phyloP scores from a whole-genome alignment of 2,888 invertebrate genomes.

The Scaeva pyrastri region DNA sequence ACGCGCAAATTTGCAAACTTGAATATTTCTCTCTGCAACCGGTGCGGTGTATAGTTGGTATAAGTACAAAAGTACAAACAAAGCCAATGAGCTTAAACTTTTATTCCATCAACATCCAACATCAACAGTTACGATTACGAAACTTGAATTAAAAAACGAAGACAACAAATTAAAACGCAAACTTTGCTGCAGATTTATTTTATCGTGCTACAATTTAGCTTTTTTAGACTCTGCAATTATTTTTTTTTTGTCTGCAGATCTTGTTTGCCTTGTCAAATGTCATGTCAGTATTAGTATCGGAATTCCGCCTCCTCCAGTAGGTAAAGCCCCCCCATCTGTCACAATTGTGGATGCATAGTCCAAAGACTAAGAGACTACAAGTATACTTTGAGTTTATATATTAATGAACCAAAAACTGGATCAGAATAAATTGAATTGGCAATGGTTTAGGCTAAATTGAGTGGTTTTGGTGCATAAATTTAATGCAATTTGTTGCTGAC shows the following conservation, averaged over 20 bases:
- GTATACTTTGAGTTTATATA: neutral
- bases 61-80: neutral
- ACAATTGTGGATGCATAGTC: neutral
- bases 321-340: neutral
- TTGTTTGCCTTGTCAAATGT: slow-evolving; percentile 45
- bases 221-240: slow-evolving; percentile 15
- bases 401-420: neutral
- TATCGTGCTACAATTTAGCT: neutral
- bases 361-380: neutral
- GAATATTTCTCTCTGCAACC: slow-evolving; percentile 12
- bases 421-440: neutral
- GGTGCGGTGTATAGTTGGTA: neutral
- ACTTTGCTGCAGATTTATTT: slow-evolving; percentile 7
- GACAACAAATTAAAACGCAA: neutral
- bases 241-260: neutral
- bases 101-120: neutral
- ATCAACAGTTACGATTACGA: slow-evolving; percentile 16
- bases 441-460: neutral
- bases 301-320: slow-evolving; percentile 15
- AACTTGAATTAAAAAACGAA: neutral
- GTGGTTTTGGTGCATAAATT: no score
- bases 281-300: slow-evolving; percentile 3
- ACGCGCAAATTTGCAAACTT: slow-evolving; percentile 43
- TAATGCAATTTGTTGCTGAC: neutral
- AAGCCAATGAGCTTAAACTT: slow-evolving; percentile 33